These are phyloP conservation scores for Lithophane leautieri DNA, from an alignment of 2,888 invertebrate genomes.

Conservation along the genomic window DNA sequence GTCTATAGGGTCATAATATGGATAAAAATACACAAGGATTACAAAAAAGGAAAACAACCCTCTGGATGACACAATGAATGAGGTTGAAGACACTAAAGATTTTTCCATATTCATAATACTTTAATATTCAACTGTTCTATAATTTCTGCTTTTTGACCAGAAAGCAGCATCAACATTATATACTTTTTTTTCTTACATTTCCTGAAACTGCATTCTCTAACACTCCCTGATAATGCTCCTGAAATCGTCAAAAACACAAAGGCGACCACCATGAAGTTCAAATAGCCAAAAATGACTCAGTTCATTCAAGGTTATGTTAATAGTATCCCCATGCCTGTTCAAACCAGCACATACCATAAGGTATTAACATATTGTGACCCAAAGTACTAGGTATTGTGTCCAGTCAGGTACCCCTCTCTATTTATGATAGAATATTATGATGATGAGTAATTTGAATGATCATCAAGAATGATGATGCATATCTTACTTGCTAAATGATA, in stretches of 20 bases:
- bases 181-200: no score
- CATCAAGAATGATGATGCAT: background rate
- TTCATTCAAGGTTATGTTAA: constrained; percentile 30
- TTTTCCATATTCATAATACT: no score
- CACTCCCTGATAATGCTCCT: background rate
- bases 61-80: no score
- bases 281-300: constrained; percentile 43
- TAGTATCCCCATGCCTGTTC: background rate
- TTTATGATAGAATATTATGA: no score
- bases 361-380: background rate
- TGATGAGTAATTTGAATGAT: background rate
- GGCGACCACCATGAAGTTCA: constrained; percentile 1
- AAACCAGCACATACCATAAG: background rate
- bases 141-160: no score
- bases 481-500: background rate
- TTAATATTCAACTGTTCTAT: no score
- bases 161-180: no score
- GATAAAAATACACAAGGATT: no score
- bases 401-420: background rate
- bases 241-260: background rate
- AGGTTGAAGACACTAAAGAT: no score
- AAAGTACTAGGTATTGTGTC: background rate
- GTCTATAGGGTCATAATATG: no score
- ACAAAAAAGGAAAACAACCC: no score
- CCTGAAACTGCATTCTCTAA: no score